Base-by-base conservation (phyloP, 64 coral and sea anemone genomes). In the Pocillopora verrucosa region DNA sequence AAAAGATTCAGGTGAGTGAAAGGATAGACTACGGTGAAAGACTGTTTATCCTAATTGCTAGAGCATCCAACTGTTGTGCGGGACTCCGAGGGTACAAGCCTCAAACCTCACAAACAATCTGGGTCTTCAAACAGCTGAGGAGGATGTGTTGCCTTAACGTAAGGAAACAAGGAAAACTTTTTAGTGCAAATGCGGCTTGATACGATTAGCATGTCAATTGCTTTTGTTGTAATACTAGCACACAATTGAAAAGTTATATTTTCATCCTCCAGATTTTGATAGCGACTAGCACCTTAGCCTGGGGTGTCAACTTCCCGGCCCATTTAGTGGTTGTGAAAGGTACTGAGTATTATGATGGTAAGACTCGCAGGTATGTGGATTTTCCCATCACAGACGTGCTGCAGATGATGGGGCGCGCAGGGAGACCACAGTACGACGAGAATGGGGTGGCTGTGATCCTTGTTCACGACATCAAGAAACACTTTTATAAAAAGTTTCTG, bases 331-430 rank as follows among this genome's bases (percentile, higher is more conserved):
- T 99, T 5, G 91, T 99, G 16, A 99, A 99, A 72, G 97, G 97
- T 14, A 99, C 97, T 4, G 97, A 99, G 65, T 99, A 99, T 76
- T 99, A 93, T 86, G 97, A 99, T 80, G 97, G 97, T 24, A 99
- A 99, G 79, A 93, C 90, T 11, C 80, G 87, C 37, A 91, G 97
- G 37, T 99, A 99, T 24, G 97, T 99, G 19, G 97, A 99, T 80
- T 99, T 99, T 16, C 97, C 97, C 10, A 92, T 99, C 80, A 99
- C 97, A 26, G 97, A 99, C 68, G 97, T 99, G 34, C 88, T 99
- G 14, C 97, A 99, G 91, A 99, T 99, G 97, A 99, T 99, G 97
- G 97, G 97, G 1, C 91, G 97, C 58, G 97, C 97, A 61, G 97
- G 97, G 12, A 78, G 97, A 63, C 97, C 97, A 74, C 97, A 99